A percentile compares a stretch with the other conserved stretches of the same genome.
Evolutionary conservation across 2,797 vertebrate species (phyloP).

Genomic region (Sebastes baramenuke): DNA sequence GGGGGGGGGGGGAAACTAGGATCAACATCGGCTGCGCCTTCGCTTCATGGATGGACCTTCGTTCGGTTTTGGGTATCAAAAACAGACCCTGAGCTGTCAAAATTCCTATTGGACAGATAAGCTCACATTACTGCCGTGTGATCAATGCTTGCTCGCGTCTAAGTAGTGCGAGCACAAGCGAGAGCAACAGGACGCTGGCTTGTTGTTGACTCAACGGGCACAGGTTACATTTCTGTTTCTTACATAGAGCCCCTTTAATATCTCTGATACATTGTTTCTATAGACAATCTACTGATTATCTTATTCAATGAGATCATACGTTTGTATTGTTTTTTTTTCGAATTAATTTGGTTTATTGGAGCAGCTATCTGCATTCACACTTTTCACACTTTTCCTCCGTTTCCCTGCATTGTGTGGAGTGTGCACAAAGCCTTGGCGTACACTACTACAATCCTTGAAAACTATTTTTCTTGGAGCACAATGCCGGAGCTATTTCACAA

Average conservation of each 20-base stretch:
- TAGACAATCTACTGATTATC: background rate
- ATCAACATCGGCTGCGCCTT: too few relatives aligned
- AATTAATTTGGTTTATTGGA: background rate
- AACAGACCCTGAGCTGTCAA: too few relatives aligned
- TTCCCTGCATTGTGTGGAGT: background rate
- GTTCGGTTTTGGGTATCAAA: too few relatives aligned
- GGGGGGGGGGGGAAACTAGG: too few relatives aligned
- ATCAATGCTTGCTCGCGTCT: too few relatives aligned
- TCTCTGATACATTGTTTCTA: background rate
- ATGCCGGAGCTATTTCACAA: background rate
- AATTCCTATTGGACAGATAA: too few relatives aligned
- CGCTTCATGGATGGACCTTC: too few relatives aligned
- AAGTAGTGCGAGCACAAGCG: too few relatives aligned
- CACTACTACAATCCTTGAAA: background rate
- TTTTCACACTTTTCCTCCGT: background rate
- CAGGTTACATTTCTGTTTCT: too few relatives aligned
- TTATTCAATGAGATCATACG: background rate
- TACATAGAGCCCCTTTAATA: background rate
- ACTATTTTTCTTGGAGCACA: background rate
- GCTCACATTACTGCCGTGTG: too few relatives aligned
- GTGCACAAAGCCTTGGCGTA: background rate
- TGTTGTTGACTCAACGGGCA: too few relatives aligned
- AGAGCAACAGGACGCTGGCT: too few relatives aligned
- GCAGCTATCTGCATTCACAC: background rate
- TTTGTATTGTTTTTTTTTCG: background rate